Evolutionary conservation across 2,797 vertebrate genomes (phyloP), one percentile per base, ranked within the genome.

Genomic region (Balearica regulorum): DNA sequence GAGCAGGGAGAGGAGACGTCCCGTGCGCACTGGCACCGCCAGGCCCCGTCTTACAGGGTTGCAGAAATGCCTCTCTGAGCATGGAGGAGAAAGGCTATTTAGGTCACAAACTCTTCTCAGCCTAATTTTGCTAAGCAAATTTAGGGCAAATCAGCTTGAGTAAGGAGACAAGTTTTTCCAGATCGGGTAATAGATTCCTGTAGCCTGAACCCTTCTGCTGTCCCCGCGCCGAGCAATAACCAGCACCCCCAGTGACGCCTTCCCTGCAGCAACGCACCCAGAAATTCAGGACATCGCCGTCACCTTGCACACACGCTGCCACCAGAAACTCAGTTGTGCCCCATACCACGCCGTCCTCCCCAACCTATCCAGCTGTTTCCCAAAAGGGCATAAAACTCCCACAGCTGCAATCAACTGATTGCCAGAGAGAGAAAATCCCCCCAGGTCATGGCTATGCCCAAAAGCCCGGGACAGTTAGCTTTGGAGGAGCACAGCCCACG

Each of bases 261-360:
- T 11, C 62, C 80, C 83, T 28, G 41, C 65, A 62, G 57, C 35
- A 53, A 10, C 20, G 0, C 64, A 79, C 62, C 41, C 83, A 61
- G 54, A 61, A 75, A 69, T 33, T 29, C 43, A 31, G 82, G 60
- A 18, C 28, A 2, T 2, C 3, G 0, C 49, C 14, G 0, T 13
- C 46, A 11, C 57, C 66, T 17, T 6, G 0, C 19, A 3, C 11
- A 0, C 90, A 1, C 4, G 2, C 64, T 43, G 22, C 48, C 15
- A 28, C 64, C 25, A 0, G 0, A 55, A 72, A 64, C 51, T 41
- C 78, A 58, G 51, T 35, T 4, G 5, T 48, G 20, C 39, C 37
- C n/a, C 0, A 0, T 8, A 16, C 9, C 65, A 35, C 49, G 0
- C 24, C 0, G 0, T 16, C n/a, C 64, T 64, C 41, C 43, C 76